Conservation (phyloP, 2,888 invertebrate genomes). For the Calephelis perditalis region DNA sequence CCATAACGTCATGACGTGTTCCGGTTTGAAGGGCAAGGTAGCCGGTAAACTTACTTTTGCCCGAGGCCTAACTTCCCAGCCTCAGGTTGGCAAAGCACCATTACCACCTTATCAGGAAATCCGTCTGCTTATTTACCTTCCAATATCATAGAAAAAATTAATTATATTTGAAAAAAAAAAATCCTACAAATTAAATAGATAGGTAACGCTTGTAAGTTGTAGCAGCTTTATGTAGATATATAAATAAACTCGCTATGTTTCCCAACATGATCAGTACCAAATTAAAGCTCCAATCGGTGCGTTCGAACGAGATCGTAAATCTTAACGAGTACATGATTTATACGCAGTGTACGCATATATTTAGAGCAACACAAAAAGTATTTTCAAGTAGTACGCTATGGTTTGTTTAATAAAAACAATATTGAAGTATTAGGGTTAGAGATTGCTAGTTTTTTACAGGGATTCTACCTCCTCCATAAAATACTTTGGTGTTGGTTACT, state of each 20-base stretch:
- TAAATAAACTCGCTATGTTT: constrained; percentile 39
- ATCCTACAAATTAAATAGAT: no score
- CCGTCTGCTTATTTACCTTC: no score
- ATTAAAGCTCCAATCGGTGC: constrained; percentile 63
- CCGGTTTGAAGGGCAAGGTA: no score
- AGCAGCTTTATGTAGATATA: constrained; percentile 9
- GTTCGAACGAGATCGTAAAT: constrained; percentile 64
- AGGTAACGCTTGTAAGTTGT: background rate
- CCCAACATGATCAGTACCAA: constrained; percentile 48
- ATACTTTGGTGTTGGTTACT: no score
- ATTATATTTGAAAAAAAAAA: background rate
- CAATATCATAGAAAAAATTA: no score
- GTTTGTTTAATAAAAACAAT: constrained; percentile 33
- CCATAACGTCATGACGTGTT: no score
- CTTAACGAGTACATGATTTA: constrained; percentile 76
- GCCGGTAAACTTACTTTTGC: no score
- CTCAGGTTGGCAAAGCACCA: no score
- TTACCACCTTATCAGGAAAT: no score
- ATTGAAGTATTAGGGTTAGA: constrained; percentile 18
- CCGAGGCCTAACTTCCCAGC: no score
- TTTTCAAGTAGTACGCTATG: constrained; percentile 32
- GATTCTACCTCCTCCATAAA: no score
- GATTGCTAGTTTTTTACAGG: constrained; percentile 4
- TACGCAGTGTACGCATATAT: constrained; percentile 43
- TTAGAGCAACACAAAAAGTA: constrained; percentile 51